These are phyloP conservation scores for Danio choprae DNA, from an alignment of 2,797 vertebrate genomes.

Conservation along the genomic window DNA sequence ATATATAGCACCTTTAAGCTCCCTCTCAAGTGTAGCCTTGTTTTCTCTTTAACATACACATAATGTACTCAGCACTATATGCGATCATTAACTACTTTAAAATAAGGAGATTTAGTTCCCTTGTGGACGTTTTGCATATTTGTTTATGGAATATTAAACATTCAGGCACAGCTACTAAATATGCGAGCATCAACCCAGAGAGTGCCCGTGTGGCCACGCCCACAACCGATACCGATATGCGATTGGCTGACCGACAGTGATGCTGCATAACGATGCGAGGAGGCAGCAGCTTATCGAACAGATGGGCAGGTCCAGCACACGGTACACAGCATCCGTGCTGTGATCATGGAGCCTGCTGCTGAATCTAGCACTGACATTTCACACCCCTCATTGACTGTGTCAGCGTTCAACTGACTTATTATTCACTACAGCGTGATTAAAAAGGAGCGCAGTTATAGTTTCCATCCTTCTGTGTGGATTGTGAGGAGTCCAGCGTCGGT, in stretches of 20 bases:
- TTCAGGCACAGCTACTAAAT: conserved; percentile 2
- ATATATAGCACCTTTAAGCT: no score
- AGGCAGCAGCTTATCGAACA: conserved; percentile 83
- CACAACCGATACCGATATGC: conserved; percentile 58
- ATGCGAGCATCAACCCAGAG: conserved; percentile 67
- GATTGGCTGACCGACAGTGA: conserved; percentile 83
- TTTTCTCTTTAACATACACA: neutral
- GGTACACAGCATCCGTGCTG: conserved; percentile 66
- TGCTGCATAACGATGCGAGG: conserved; percentile 89
- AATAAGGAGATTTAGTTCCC: neutral
- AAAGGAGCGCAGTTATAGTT: neutral
- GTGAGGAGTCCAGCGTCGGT: conserved; percentile 37
- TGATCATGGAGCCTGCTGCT: conserved; percentile 66
- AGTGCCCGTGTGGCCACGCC: conserved; percentile 73
- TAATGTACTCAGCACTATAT: neutral
- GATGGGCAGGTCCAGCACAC: conserved; percentile 85
- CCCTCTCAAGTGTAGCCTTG: neutral
- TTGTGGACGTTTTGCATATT: neutral
- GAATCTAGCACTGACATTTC: conserved; percentile 27
- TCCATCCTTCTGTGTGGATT: conserved; percentile 12
- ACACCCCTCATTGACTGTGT: conserved; percentile 20
- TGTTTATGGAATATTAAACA: conserved; percentile 4
- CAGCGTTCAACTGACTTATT: conserved; percentile 19
- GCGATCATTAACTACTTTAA: neutral
- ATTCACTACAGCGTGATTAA: neutral